phyloP scores from a whole-genome alignment of 2,113 vertebrate genomes.

The Chelonoidis abingdonii region DNA sequence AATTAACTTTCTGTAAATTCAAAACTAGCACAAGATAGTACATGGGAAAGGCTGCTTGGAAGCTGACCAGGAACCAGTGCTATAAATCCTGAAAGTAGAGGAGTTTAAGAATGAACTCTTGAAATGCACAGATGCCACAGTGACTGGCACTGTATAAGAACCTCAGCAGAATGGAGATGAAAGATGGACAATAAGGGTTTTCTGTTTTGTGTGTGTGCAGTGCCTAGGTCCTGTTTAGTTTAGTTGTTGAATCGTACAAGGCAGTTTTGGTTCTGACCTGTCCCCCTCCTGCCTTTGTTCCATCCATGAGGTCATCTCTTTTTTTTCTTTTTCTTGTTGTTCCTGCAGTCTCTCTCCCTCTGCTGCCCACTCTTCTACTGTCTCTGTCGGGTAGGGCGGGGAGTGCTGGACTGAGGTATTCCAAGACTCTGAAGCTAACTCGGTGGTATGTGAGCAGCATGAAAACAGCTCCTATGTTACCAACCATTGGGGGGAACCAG shows the following conservation, averaged over 20 bases:
- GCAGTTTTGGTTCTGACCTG: background rate
- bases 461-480: background rate
- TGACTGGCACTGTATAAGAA: background rate
- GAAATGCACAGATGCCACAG: background rate
- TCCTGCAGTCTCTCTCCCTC: background rate
- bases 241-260: background rate
- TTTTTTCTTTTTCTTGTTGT: background rate
- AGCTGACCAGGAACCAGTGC: background rate
- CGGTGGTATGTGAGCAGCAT: rapidly evolving
- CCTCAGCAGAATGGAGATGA: background rate
- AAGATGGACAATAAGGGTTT: background rate
- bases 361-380: background rate
- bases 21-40: background rate
- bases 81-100: rapidly evolving
- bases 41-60: background rate
- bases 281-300: background rate
- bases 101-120: background rate
- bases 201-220: background rate
- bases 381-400: background rate
- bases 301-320: background rate
- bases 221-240: background rate
- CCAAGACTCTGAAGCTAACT: background rate
- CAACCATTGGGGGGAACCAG: background rate
- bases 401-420: background rate
- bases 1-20: too few relatives aligned